phyloP scores from a whole-genome alignment of 2,113 vertebrate genomes.

The Gila orcuttii region DNA sequence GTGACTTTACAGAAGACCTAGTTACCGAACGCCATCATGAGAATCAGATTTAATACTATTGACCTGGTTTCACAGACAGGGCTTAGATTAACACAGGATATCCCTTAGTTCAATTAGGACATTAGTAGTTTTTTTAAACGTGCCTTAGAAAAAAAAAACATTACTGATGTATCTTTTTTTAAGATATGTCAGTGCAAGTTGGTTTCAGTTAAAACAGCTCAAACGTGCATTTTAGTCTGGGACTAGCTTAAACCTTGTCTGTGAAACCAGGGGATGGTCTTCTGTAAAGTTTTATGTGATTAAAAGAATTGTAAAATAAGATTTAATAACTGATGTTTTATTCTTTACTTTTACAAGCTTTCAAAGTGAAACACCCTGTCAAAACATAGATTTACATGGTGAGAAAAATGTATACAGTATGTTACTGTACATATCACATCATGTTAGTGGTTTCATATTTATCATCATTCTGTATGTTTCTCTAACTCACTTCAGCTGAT shows the following conservation, averaged over 20 bases:
- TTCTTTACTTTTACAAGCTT: slow-evolving; percentile 81
- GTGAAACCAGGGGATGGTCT: neutral
- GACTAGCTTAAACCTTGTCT: too few relatives aligned
- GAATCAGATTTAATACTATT: neutral
- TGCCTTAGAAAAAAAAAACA: too few relatives aligned
- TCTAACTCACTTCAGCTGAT: neutral
- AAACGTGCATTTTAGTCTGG: too few relatives aligned
- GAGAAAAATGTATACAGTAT: slow-evolving; percentile 79
- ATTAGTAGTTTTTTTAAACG: too few relatives aligned
- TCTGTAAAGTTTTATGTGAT: neutral
- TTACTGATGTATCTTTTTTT: too few relatives aligned
- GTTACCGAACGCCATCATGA: neutral
- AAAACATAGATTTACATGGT: slow-evolving; percentile 82
- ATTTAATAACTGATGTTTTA: slow-evolving; percentile 70
- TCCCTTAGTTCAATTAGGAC: too few relatives aligned
- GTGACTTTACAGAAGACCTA: neutral
- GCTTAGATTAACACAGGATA: too few relatives aligned
- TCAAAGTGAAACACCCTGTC: slow-evolving; percentile 86
- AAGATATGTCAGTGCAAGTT: too few relatives aligned
- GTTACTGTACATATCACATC: neutral
- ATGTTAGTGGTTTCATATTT: neutral
- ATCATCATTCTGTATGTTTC: neutral
- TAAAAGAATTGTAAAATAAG: neutral
- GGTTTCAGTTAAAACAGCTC: too few relatives aligned
- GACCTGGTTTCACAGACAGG: too few relatives aligned